Evolutionary conservation across 2,797 vertebrate species (phyloP).

Genomic region (Crax fasciolata): DNA sequence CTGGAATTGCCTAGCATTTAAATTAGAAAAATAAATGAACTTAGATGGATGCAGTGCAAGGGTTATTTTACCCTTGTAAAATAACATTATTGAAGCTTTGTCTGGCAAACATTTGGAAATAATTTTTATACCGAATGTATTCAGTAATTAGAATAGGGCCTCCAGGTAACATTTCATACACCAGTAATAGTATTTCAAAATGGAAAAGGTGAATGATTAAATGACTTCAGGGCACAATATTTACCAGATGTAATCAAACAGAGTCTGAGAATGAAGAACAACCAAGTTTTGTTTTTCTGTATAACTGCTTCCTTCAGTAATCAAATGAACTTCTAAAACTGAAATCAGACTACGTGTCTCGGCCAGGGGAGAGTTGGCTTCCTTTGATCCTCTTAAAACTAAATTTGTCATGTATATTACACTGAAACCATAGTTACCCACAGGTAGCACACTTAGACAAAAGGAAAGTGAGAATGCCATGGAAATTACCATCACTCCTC

Average conservation of each 20-base stretch:
- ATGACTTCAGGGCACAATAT: conserved; percentile 63
- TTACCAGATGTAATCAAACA: conserved; percentile 52
- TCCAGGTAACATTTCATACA: conserved; percentile 66
- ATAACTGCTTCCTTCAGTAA: conserved; percentile 1
- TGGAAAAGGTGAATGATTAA: conserved; percentile 68
- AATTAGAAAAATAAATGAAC: conserved; percentile 41
- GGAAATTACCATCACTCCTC: background rate
- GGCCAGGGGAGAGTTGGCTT: background rate
- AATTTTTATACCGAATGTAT: conserved; percentile 62
- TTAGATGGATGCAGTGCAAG: background rate
- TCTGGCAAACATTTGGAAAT: conserved; percentile 65
- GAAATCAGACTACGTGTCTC: background rate
- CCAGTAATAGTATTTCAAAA: conserved; percentile 61
- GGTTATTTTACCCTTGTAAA: conserved; percentile 43
- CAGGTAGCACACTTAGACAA: background rate
- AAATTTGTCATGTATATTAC: background rate
- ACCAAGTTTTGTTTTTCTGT: background rate
- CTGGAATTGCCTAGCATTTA: background rate
- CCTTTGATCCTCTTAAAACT: background rate
- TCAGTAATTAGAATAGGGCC: conserved; percentile 72
- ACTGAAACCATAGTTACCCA: background rate
- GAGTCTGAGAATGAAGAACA: conserved; percentile 44
- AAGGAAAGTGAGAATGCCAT: background rate
- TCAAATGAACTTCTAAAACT: background rate
- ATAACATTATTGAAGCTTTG: background rate